Base-by-base conservation (phyloP, 2,888 invertebrate genomes). In the Aphrophora alni region DNA sequence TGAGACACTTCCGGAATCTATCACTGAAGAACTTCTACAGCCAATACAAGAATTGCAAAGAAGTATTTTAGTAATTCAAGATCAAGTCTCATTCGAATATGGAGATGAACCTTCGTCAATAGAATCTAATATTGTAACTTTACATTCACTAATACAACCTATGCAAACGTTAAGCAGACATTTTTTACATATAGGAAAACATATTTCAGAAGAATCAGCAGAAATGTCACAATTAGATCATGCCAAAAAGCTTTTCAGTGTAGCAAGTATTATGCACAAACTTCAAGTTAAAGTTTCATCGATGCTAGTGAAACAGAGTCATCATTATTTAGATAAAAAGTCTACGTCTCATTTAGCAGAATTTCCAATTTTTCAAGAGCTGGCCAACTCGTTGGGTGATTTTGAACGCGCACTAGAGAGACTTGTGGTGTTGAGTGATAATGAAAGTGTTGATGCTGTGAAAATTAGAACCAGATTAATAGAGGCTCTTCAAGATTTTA, bases 21-120 rank as follows among this genome's bases (percentile, higher is more conserved):
- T 82, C 38, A 75, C 81, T 38, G 80, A 80, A 38, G 84, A 85
- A 38, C 76, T 86, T 21, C 85, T 84, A 51, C 83, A 84, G 51
- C 85, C 85, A 12, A 82, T 85, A 0, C 81, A 85, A 81, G 86
- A 86, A 33, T 76, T 85, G 14, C 85, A 85, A 79, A 75, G 84
- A 25, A 84, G 84, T 68, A 85, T 86, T 78, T 82, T 85, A 33
- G 80, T 84, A 0, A 84, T 86, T 74, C 85, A 85, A 80, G 85
- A 85, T 80, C 84, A 84, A 76, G 83, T 82, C 17, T 84, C 83
- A 1, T 84, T 85, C 71, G 84, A 85, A 73, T 84, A 84, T 77
- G 84, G 84, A 7, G 84, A 85, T 75, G 84, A 85, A 51, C 84
- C 85, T 0, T 81, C 84, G 4, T 81, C 84, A 2, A 84, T 84